Evolutionary conservation across 2,888 invertebrate species (phyloP), one percentile per base, ranked within the genome.

Genomic region (Pilophorus perplexus): DNA sequence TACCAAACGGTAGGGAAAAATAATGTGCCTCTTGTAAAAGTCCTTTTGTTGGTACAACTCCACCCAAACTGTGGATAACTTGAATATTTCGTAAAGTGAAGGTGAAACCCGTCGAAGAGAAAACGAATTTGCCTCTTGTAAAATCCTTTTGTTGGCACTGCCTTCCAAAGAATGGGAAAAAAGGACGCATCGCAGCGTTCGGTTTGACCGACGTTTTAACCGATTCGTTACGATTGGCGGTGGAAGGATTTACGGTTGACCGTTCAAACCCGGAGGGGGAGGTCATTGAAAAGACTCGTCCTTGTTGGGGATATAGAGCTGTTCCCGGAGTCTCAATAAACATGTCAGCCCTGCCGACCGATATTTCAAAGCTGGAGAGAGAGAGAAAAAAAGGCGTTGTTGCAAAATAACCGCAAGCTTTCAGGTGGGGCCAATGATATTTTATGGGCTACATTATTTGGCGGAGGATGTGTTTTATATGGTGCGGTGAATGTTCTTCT

Each of bases 241-340:
- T n/a, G 27, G 62, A 62, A 62, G 62, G 62, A 62, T 62, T 62
- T 62, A 62, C 62, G 62, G 62, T 62, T 62, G 46, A 62, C 46
- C 22, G 62, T 62, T 33, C 62, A 33, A 18, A 28, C 18, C 23
- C 16, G 46, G 48, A 44, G 40, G n/a, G n/a, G n/a, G n/a, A n/a
- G 62, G 48, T 62, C 46, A 62, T 59, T 42, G 42, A 40, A 57
- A 57, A n/a, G 42, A 40, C 6, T 40, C 42, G 59, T 40, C 42
- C 42, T 42, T 40, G 42, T 59, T 18, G 27, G n/a, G 25, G 25
- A 59, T 42, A 52, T 14, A 28, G 62, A 62, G 38, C 46, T 48
- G 28, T 46, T 28, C 20, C 23, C n/a, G 18, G 25, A 27, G 27
- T 33, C 20, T 33, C 62, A 62, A 62, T 62, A 62, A 62, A 62